Base-by-base conservation (phyloP, 2,888 invertebrate genomes). In the Venusia cambrica region DNA sequence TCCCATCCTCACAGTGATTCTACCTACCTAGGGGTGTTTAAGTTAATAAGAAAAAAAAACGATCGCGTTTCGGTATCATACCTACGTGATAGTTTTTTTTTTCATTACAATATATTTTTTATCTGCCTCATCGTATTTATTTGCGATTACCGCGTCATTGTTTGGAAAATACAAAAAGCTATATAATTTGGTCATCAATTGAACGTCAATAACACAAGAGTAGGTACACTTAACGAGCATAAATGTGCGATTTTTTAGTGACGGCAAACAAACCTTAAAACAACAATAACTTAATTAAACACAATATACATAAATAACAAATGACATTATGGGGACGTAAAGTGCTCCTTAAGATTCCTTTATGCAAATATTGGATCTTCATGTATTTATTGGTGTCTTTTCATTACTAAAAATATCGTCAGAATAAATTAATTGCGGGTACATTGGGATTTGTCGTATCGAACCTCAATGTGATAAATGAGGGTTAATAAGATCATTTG, bases 271-370 rank as follows among this genome's bases (percentile, higher is more conserved):
- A 27, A 38, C 48, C 51, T 38, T 51, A 51, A 54, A 34, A 51
- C n/a, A n/a, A n/a, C n/a, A 71, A 76, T 78, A 73, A 71, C 67
- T 72, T 72, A 65, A 76, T 78, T 75, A 76, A 67, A 72, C 69
- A 72, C 53, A 50, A 52, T 44, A 53, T 38, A 40, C 57, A 74
- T 76, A 74, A 73, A 64, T 79, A 72, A 75, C 62, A 49, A 48
- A 45, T 54, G 57, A 68, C 68, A 63, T 73, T 70, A 62, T 57
- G 60, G 52, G 57, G 64, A 60, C 67, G 58, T 63, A 73, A 73
- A 75, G 65, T 59, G 80, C 80, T 79, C 72, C 81, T 79, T 79
- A 76, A 63, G 79, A 69, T 71, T 62, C 68, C 68, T 76, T 74
- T 74, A 81, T 78, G 84, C 77, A 78, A 83, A 83, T 80, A 73